Evolutionary conservation across 2,113 vertebrate genomes (phyloP).

Genomic region (Scortum barcoo): DNA sequence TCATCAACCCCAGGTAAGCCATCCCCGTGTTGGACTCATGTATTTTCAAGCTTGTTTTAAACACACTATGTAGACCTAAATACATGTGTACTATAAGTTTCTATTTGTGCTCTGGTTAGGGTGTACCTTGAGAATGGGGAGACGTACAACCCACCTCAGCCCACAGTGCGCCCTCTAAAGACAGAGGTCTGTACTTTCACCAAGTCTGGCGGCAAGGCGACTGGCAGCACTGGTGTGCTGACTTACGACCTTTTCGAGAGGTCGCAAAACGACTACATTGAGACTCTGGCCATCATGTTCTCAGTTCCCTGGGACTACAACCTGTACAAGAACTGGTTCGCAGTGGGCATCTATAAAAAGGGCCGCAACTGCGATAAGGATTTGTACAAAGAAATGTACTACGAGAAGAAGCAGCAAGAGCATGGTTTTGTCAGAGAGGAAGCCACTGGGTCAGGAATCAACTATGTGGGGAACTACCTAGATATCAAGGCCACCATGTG

Average conservation of each 20-base stretch:
- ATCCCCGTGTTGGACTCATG: rapidly evolving
- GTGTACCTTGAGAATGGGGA: slow-evolving; percentile 79
- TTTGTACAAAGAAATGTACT: slow-evolving; percentile 83
- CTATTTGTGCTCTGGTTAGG: slow-evolving; percentile 46
- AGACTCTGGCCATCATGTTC: slow-evolving; percentile 82
- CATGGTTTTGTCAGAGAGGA: slow-evolving; percentile 76
- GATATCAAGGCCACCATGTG: slow-evolving; percentile 81
- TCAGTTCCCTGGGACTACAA: slow-evolving; percentile 83
- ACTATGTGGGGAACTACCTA: slow-evolving; percentile 66
- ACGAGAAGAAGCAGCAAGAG: slow-evolving; percentile 71
- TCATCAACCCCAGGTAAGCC: slow-evolving; percentile 80
- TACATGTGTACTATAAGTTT: background rate
- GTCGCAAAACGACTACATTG: slow-evolving; percentile 60
- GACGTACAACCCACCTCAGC: slow-evolving; percentile 80
- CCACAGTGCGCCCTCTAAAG: slow-evolving; percentile 77
- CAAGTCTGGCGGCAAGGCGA: slow-evolving; percentile 64
- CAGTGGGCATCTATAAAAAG: slow-evolving; percentile 76
- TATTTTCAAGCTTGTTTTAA: background rate
- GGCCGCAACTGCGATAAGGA: slow-evolving; percentile 69
- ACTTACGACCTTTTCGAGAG: slow-evolving; percentile 82
- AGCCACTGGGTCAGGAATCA: slow-evolving; percentile 78
- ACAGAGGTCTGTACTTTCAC: slow-evolving; percentile 80
- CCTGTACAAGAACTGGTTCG: slow-evolving; percentile 84
- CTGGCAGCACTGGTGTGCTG: slow-evolving; percentile 80
- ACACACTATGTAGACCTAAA: background rate